Conservation (phyloP, 2,797 vertebrate genomes). For the Anniella stebbinsi region DNA sequence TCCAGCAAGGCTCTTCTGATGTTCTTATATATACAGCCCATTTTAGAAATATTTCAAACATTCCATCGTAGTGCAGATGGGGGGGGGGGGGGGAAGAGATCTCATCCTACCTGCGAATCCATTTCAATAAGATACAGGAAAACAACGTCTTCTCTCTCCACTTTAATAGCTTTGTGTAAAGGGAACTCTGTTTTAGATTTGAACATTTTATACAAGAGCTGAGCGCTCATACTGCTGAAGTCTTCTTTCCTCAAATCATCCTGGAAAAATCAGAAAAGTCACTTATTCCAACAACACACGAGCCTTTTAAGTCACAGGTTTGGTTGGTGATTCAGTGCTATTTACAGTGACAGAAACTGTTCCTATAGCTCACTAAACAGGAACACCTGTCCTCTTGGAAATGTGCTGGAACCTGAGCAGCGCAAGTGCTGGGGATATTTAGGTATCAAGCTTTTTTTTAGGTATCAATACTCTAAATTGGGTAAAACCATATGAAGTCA, state of each 20-base stretch:
- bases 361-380: neutral
- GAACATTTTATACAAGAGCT: constrained; percentile 98
- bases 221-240: constrained; percentile 97
- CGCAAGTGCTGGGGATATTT: neutral
- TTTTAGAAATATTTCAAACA: neutral
- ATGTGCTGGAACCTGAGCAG: neutral
- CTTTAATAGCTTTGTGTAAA: constrained; percentile 97
- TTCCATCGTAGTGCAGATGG: neutral
- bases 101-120: constrained; percentile 91
- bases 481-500: neutral
- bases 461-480: neutral
- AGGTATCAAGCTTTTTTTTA: neutral
- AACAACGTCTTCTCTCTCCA: constrained; percentile 96
- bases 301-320: neutral
- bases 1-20: too few relatives aligned
- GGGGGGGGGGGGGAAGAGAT: neutral
- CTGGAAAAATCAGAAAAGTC: constrained; percentile 70
- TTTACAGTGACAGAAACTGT: neutral
- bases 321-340: neutral
- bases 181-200: constrained; percentile 98
- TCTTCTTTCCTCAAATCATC: constrained; percentile 97
- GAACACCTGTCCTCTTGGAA: neutral
- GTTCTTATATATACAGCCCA: too few relatives aligned
- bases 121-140: constrained; percentile 98
- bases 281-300: neutral